A percentile compares a stretch with the other conserved stretches of the same genome.
Conservation (phyloP, 2,888 invertebrate species). For the Abrostola triplasia region DNA sequence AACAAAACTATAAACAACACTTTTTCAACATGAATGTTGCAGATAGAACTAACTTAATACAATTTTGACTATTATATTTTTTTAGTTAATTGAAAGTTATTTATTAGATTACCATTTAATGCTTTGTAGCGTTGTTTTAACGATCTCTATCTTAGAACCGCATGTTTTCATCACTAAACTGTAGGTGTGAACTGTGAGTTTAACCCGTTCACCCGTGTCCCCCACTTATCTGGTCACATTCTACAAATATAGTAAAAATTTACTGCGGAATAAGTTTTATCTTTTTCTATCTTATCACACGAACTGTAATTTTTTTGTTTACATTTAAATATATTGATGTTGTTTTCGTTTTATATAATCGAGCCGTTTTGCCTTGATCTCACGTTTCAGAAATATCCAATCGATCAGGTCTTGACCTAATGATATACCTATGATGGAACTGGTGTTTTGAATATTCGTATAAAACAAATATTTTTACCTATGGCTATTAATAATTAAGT, state of each 20-base stretch:
- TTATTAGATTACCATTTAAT: no score
- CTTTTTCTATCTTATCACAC: conserved; percentile 60
- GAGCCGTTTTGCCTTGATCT: conserved; percentile 25
- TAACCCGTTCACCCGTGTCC: conserved; percentile 50
- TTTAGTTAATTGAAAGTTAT: no score
- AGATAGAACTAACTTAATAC: neutral
- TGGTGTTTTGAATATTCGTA: conserved; percentile 10
- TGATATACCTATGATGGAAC: conserved; percentile 6
- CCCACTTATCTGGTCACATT: conserved; percentile 54
- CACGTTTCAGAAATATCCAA: conserved; percentile 18
- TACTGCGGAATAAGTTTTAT: conserved; percentile 63
- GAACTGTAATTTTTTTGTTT: conserved; percentile 49
- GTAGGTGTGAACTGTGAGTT: conserved; percentile 25
- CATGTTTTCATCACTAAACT: conserved; percentile 31
- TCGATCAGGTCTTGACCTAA: conserved; percentile 27
- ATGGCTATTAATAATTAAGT: neutral
- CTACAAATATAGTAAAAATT: conserved; percentile 51
- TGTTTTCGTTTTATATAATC: conserved; percentile 29
- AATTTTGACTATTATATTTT: neutral
- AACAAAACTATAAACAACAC: no score
- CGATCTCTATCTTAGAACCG: conserved; percentile 26
- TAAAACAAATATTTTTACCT: conserved; percentile 10
- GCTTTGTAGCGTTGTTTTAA: conserved; percentile 12
- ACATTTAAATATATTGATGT: conserved; percentile 33
- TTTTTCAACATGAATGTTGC: no score